Base-by-base conservation (phyloP, 2,113 vertebrate species). In the Heterocephalus glaber region DNA sequence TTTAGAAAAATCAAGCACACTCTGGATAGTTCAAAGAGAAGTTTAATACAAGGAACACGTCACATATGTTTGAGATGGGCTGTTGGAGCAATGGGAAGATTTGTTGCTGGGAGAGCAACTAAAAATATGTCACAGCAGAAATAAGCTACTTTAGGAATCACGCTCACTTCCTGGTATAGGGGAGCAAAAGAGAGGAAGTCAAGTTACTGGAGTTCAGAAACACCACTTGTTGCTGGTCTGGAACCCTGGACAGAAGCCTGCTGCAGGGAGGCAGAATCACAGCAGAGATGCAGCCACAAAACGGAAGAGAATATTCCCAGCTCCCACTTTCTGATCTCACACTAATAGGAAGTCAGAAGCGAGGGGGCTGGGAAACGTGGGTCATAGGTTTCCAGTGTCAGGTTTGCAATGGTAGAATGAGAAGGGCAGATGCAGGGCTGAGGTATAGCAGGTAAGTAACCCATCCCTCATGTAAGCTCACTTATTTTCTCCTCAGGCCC, bases 11-110 rank as follows among this genome's bases (percentile, higher is more conserved):
- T 33, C 0, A 41, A 89, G 49, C 52, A 20, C 61, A 58, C 61
- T 95, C 26, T 84, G 35, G 79, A 76, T 82, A 90, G 54, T 89
- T 86, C 72, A 66, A 83, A 90, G 11, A 92, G 74, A 85, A 77
- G n/a, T 91, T 96, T 74, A 74, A 88, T 58, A 30, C 54, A 83
- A 93, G 35, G 85, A 81, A 83, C 33, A 65, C 47, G 66, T 49
- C 80, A 93, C 1, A 38, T 1, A 63, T 82, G 16, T 80, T 94
- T 96, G 85, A 11, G 2, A 58, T 81, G 72, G 49, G 13, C 13
- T 94, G 2, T 72, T 61, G 35, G 26, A 83, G 52, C 61, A 90
- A 61, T 47, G 10, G 61, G 65, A 89, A 38, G 47, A 93, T 56
- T 60, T 26, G 35, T 81, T 35, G 1, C 58, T 44, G 26, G 68